Conservation (phyloP, 2,888 invertebrate genomes). For the Itoplectis maculator region DNA sequence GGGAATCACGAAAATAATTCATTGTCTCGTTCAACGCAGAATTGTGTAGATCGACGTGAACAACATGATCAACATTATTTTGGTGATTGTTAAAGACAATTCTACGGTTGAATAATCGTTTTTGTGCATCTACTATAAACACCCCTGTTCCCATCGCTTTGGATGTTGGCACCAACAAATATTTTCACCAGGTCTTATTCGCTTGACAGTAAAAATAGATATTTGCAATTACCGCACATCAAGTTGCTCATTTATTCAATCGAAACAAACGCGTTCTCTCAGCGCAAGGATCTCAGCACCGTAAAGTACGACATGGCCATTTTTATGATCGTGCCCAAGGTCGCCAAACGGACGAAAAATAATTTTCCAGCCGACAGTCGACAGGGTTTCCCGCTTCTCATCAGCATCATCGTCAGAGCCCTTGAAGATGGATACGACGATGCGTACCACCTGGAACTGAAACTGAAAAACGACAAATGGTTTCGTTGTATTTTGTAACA, state of each 20-base stretch:
- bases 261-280: neutral
- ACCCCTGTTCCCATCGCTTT: neutral
- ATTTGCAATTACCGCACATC: too few relatives aligned
- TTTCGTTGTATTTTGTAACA: neutral
- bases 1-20: neutral
- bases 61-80: neutral
- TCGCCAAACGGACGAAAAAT: conserved; percentile 48
- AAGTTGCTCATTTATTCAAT: too few relatives aligned
- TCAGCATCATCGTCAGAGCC: conserved; percentile 44
- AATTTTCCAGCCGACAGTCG: conserved; percentile 53
- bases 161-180: conserved; percentile 4
- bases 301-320: conserved; percentile 63
- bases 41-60: conserved; percentile 21
- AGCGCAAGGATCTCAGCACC: conserved; percentile 51
- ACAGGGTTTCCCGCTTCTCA: conserved; percentile 46
- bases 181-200: neutral
- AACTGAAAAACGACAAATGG: conserved; percentile 52
- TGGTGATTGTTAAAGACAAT: neutral
- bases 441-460: conserved; percentile 54
- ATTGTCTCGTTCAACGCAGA: conserved; percentile 10
- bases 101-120: neutral
- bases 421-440: conserved; percentile 44
- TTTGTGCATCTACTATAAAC: neutral
- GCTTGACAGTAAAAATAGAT: too few relatives aligned
- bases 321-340: conserved; percentile 55